These are phyloP conservation scores for Eleutherodactylus coqui DNA, from an alignment of 2,797 vertebrate genomes.

Conservation along the genomic window DNA sequence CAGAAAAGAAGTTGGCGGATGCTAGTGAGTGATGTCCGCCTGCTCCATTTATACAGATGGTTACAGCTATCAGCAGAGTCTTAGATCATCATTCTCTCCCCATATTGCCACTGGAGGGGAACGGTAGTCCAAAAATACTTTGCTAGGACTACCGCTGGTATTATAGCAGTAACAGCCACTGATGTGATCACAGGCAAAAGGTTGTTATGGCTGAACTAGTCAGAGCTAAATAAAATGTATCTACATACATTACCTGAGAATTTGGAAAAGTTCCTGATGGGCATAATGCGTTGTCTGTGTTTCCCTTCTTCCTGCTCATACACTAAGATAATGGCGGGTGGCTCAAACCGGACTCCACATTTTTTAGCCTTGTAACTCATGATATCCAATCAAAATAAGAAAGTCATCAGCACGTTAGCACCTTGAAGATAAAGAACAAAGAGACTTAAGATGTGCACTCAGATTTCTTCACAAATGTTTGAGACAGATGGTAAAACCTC, in stretches of 20 bases:
- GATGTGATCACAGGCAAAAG: background rate
- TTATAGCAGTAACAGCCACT: background rate
- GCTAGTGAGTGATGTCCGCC: background rate
- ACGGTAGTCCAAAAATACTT: background rate
- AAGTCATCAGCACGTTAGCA: background rate
- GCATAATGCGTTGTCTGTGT: conserved; percentile 87
- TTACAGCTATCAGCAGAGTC: background rate
- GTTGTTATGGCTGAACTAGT: background rate
- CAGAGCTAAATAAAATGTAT: background rate
- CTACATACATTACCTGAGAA: conserved; percentile 80
- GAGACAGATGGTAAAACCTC: background rate
- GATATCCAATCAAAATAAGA: background rate
- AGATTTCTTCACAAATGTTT: background rate
- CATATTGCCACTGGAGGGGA: background rate
- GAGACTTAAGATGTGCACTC: background rate
- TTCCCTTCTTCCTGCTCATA: conserved; percentile 79
- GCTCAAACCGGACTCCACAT: conserved; percentile 88
- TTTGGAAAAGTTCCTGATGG: conserved; percentile 85
- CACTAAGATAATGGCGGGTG: conserved; percentile 86
- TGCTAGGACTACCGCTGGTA: background rate
- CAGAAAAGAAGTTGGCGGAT: background rate
- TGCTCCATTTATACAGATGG: background rate
- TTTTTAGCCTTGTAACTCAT: conserved; percentile 84
- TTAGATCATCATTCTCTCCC: background rate
- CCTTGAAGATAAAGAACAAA: background rate